These are phyloP conservation scores for Serripes groenlandicus DNA, from an alignment of 2,888 invertebrate species.

Conservation along the genomic window DNA sequence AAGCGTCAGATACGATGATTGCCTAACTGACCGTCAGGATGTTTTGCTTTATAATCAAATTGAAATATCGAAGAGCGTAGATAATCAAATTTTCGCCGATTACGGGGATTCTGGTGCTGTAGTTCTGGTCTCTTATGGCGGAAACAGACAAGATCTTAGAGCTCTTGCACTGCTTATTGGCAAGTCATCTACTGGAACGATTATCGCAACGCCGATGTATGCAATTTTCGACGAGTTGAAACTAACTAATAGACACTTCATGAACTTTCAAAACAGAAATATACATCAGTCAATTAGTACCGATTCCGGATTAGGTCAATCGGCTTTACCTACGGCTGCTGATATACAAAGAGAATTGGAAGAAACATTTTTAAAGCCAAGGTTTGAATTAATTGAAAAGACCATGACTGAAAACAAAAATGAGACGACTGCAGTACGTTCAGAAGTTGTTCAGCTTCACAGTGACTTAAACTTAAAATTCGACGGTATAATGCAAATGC, in stretches of 20 bases:
- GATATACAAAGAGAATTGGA: no score
- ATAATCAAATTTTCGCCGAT: not conserved
- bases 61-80: not conserved
- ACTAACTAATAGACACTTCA: not conserved
- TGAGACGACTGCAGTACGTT: no score
- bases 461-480: no score
- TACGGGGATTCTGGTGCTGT: conserved; percentile 14
- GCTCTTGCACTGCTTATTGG: conserved; percentile 9
- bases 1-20: not conserved
- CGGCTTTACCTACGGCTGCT: no score
- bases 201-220: conserved; percentile 10
- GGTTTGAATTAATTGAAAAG: no score
- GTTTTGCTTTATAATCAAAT: conserved; percentile 4
- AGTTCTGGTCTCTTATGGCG: not conserved
- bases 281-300: not conserved
- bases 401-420: no score
- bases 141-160: not conserved
- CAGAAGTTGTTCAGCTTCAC: no score
- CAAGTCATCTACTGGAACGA: not conserved
- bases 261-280: not conserved
- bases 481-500: no score
- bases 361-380: no score
- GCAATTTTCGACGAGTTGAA: not conserved
- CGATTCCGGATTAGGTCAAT: no score
- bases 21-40: not conserved